Evolutionary conservation across 1,140 invertebrate species (phyloP), one percentile per base, ranked within the genome.

Genomic region (Drosophila subpulchrella): DNA sequence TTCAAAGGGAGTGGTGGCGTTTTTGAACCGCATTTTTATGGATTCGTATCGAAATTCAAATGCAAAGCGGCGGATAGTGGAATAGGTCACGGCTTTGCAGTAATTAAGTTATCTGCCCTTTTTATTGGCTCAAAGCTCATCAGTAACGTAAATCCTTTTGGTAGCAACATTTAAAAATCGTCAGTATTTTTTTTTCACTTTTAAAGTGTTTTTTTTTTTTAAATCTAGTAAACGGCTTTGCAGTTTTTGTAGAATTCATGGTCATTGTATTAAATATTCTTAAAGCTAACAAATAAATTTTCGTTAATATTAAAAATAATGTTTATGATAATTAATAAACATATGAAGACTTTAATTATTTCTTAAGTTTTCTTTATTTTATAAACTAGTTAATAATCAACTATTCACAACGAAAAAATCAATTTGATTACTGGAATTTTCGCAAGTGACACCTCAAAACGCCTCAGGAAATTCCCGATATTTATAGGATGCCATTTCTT

Each of bases 1-100:
- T 41, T 50, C 50, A 56, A 56, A 41, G 27, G 20, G 17, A 24
- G 65, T 24, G 42, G 41, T 32, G 6, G 20, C 12, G 34, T 48
- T 58, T 79, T 61, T 62, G 58, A 41, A 60, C 27, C 42, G 42
- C 61, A 53, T 47, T 59, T 65, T 11, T 50, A 44, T 39, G 44
- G 41, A 30, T 36, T 51, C n/a, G 12, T 61, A 70, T 70, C 63
- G 42, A 78, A 77, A 62, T 62, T 24, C 46, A 15, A 61, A 57
- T 30, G 30, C 56, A 42, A 66, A 67, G 47, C 50, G 42, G 36
- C 15, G 12, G 42, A 36, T 50, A 36, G 38, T 68, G 30, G 27
- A 24, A 27, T 24, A 38, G 38, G 17, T 32, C 42, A 62, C 36
- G 38, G 38, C 15, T 34, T 46, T 24, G 24, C 6, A 46, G 20